Evolutionary conservation across 2,113 vertebrate genomes (phyloP).

Genomic region (Brachypodius melanocephalos): DNA sequence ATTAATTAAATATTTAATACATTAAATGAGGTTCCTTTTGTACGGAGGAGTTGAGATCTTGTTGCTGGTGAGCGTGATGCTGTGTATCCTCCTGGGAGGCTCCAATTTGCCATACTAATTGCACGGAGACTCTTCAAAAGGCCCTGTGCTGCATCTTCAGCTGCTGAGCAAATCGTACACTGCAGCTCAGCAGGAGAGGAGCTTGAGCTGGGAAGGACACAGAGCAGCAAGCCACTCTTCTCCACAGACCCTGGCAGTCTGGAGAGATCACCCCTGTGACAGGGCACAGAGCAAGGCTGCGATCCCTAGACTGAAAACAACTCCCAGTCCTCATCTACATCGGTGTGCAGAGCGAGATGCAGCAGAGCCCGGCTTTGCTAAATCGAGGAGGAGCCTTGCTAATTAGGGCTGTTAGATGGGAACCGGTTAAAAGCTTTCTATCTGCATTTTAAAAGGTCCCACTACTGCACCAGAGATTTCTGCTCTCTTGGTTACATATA

Average conservation of each 20-base stretch:
- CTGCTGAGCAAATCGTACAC: conserved; percentile 42
- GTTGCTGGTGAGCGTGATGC: conserved; percentile 55
- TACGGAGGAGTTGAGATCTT: conserved; percentile 49
- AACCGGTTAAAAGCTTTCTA: neutral
- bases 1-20: conserved; percentile 77
- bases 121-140: conserved; percentile 70
- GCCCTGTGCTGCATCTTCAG: conserved; percentile 42
- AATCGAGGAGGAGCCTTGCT: neutral
- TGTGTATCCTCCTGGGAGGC: conserved; percentile 71
- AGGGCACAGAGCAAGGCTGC: neutral
- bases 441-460: neutral
- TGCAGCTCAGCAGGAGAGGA: conserved; percentile 22
- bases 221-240: neutral
- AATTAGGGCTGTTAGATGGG: neutral
- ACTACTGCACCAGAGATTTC: neutral
- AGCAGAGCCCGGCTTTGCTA: neutral
- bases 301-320: neutral
- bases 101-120: conserved; percentile 76
- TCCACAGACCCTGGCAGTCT: neutral
- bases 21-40: conserved; percentile 71
- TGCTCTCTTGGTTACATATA: neutral
- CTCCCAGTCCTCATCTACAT: neutral
- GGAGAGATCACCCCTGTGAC: neutral
- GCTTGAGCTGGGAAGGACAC: neutral
- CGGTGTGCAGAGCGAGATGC: rapidly evolving